phyloP scores from a whole-genome alignment of 1,140 invertebrate species.

The Trichoplusia ni region DNA sequence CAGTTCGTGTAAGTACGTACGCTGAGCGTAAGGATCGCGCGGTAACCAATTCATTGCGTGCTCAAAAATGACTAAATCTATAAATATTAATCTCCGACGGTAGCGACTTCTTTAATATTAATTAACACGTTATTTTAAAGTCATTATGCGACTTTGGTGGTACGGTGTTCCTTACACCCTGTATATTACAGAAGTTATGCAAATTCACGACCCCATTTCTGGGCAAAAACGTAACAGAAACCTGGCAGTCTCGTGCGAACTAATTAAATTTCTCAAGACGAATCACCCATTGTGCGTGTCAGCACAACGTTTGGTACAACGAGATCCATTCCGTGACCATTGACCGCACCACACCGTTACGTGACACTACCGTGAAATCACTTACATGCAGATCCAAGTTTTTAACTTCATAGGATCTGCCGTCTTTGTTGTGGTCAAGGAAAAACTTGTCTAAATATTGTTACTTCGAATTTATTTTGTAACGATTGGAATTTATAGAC shows the following conservation, averaged over 20 bases:
- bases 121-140: no score
- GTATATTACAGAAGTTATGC: background rate
- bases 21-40: no score
- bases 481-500: no score
- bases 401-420: background rate
- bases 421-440: background rate
- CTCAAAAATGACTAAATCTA: no score
- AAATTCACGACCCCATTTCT: background rate
- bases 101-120: no score
- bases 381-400: slow-evolving; percentile 20
- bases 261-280: slow-evolving; percentile 42
- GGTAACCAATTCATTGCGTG: no score
- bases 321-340: slow-evolving; percentile 38
- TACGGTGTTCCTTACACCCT: no score
- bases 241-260: slow-evolving; percentile 39
- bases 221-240: slow-evolving; percentile 16
- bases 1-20: no score
- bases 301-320: slow-evolving; percentile 31
- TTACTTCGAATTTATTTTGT: no score
- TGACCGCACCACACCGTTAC: slow-evolving; percentile 39
- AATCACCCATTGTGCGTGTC: slow-evolving; percentile 45
- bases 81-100: no score
- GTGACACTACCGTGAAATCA: slow-evolving; percentile 34
- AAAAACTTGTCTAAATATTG: background rate
- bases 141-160: no score